Evolutionary conservation across 2,888 invertebrate species (phyloP).

Genomic region (Nymphalis urticae): DNA sequence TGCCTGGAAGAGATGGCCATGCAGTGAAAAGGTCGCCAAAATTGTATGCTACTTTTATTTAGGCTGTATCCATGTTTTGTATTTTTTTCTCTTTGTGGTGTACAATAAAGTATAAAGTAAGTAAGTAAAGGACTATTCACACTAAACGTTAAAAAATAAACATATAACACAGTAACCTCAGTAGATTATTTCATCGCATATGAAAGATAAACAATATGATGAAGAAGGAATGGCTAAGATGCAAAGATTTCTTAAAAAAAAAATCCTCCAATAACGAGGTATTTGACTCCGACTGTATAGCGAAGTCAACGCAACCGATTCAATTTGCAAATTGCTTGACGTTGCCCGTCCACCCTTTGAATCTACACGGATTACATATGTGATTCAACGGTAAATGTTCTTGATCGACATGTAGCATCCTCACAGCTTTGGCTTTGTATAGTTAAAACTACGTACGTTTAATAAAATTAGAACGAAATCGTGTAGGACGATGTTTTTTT

Average conservation of each 20-base stretch:
- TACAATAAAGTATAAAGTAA: too few species aligned
- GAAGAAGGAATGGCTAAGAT: not conserved
- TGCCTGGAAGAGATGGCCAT: too few species aligned
- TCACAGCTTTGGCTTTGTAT: too few species aligned
- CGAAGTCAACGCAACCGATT: slow-evolving; percentile 1
- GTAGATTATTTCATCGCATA: not conserved
- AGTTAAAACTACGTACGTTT: too few species aligned
- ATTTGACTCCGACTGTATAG: not conserved
- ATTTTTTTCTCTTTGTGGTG: too few species aligned
- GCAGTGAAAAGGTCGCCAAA: too few species aligned
- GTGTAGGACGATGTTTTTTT: too few species aligned
- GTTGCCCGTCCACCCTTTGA: not conserved
- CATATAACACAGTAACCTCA: not conserved
- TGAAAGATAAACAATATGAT: not conserved
- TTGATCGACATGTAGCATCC: not conserved
- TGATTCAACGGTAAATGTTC: slow-evolving; percentile 5
- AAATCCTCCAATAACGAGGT: not conserved
- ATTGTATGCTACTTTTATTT: too few species aligned
- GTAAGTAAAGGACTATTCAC: too few species aligned
- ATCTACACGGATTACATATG: slow-evolving; percentile 8
- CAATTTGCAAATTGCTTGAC: slow-evolving; percentile 13
- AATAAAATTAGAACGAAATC: too few species aligned
- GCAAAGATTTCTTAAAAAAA: not conserved
- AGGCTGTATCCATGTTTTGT: too few species aligned
- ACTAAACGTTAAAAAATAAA: too few species aligned